Evolutionary conservation across 35 echinoderm and acorn worm species (phyloP).

Genomic region (Hemicentrotus pulcherrimus): DNA sequence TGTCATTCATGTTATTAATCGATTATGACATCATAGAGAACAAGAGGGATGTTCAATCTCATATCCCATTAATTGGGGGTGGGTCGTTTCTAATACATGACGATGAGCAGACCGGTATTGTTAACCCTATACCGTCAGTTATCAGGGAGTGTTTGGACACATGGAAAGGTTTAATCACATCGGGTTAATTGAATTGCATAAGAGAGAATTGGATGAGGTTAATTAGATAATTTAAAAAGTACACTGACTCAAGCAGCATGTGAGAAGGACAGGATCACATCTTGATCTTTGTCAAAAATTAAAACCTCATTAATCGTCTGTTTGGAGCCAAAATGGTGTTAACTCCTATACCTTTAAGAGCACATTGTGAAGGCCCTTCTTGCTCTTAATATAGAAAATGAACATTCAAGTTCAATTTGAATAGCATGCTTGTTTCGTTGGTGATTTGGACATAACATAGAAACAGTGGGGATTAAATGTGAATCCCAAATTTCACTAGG

Average conservation of each 20-base stretch:
- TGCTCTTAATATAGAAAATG: no score
- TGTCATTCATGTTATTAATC: neutral
- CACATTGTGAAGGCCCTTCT: no score
- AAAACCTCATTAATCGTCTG: no score
- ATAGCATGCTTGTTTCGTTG: no score
- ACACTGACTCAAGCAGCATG: neutral
- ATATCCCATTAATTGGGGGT: neutral
- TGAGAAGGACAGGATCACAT: neutral
- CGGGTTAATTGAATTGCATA: neutral
- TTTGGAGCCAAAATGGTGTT: no score
- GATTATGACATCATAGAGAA: neutral
- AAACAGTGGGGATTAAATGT: no score
- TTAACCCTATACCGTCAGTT: neutral
- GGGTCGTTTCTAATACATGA: neutral
- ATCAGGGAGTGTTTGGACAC: neutral
- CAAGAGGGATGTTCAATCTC: neutral
- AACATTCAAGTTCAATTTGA: no score
- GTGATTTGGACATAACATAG: no score
- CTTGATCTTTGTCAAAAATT: neutral
- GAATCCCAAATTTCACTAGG: no score
- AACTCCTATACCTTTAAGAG: no score
- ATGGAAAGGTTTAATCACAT: constrained; percentile 2
- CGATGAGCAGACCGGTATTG: neutral
- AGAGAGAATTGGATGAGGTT: neutral
- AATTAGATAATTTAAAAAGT: neutral